Evolutionary conservation across 2,797 vertebrate species (phyloP), one percentile per base, ranked within the genome.

Genomic region (Yasuhikotakia modesta): DNA sequence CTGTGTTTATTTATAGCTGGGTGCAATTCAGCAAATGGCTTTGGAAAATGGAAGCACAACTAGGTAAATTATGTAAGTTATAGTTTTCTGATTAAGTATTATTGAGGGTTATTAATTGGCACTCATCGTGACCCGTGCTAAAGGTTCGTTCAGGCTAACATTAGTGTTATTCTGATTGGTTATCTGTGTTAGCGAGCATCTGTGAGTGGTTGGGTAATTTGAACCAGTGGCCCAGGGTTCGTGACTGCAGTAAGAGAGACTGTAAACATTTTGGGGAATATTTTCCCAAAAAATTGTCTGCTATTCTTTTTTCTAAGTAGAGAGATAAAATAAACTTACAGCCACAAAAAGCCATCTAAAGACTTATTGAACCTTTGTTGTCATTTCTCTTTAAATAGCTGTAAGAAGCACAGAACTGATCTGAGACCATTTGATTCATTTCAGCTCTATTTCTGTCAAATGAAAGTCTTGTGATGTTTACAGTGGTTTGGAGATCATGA

Each of bases 401-500:
- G 13, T 17, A 53, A 78, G 60, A 66, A 58, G 70, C 30, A 63
- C 12, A 19, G 24, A 70, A 45, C 43, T 10, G 21, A 70, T 64
- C 67, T 58, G 65, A 60, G 30, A 22, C 16, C 39, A 24, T 43
- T 46, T 0, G 2, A 46, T n/a, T 21, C 27, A 19, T 50, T 69
- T 35, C 19, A 46, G 52, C 46, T 69, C 43, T 61, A 43, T 78
- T 82, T 65, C 70, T 69, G 52, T 76, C 80, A 69, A 69, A 82
- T 80, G 50, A 39, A 64, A 70, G 80, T 84, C 83, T 84, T 82
- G 73, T 85, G 82, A 84, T 85, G 80, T 84, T 79, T 83, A 70
- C 63, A 58, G 19, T 73, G 43, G 45, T 73, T 55, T 57, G 35
- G 35, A 72, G 57, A 79, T 80, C 80, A 80, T 79, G 79, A 77